These are phyloP conservation scores for Paracentrotus lividus DNA, from an alignment of 53 echinoderm and acorn worm species.

Conservation along the genomic window DNA sequence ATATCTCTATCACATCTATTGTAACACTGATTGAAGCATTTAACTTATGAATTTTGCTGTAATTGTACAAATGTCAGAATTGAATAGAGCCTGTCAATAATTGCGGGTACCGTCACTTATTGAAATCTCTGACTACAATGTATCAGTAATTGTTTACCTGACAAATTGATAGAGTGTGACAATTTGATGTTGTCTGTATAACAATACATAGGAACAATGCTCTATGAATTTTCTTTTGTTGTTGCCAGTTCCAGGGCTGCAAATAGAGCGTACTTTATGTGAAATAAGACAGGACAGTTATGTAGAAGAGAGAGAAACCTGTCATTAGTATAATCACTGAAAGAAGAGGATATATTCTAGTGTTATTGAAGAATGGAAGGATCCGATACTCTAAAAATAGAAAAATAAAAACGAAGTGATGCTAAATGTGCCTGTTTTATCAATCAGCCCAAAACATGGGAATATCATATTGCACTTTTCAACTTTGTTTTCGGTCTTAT, in stretches of 20 bases:
- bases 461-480: slow-evolving; percentile 11
- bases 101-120: background rate
- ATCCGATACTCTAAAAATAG: background rate
- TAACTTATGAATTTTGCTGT: background rate
- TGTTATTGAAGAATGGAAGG: background rate
- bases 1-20: background rate
- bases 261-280: background rate
- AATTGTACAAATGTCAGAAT: background rate
- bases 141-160: background rate
- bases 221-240: background rate
- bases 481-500: background rate
- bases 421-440: background rate
- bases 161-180: background rate
- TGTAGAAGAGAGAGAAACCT: background rate
- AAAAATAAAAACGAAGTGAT: background rate
- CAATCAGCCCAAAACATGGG: background rate
- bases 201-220: background rate
- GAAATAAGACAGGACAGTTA: background rate
- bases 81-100: background rate
- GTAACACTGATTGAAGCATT: background rate
- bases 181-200: background rate
- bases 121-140: background rate
- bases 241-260: background rate
- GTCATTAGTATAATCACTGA: background rate
- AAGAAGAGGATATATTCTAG: background rate